Conservation (phyloP, 2,797 vertebrate genomes). For the Mallotus villosus region DNA sequence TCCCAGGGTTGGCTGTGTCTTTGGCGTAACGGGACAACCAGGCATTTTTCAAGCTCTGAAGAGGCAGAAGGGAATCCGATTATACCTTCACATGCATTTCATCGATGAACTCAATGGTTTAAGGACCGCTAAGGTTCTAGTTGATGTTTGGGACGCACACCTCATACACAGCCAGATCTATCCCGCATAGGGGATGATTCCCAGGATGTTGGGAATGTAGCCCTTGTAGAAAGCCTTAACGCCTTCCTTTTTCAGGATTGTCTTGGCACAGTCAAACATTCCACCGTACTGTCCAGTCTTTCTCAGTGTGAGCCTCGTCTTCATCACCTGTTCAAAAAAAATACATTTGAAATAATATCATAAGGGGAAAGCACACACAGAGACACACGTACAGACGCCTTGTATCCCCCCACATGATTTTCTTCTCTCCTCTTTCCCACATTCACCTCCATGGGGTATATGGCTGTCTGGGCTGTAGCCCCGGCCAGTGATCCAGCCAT, state of each 20-base stretch:
- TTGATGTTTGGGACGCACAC: slow-evolving; percentile 54
- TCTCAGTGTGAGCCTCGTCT: slow-evolving; percentile 91
- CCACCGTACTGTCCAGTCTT: slow-evolving; percentile 93
- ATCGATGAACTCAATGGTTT: not conserved
- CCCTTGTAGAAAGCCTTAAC: slow-evolving; percentile 90
- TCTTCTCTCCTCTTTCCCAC: not conserved
- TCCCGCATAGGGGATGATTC: slow-evolving; percentile 95
- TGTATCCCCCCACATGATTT: slow-evolving; percentile 8
- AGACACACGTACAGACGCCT: not conserved
- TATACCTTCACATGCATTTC: not conserved
- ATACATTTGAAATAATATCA: not conserved
- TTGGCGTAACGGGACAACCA: slow-evolving; percentile 88
- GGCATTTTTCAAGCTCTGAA: slow-evolving; percentile 84
- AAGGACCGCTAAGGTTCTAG: not conserved
- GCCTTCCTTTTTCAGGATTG: slow-evolving; percentile 86
- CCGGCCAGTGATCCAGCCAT: slow-evolving; percentile 92
- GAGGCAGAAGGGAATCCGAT: slow-evolving; percentile 11
- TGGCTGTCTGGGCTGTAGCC: slow-evolving; percentile 90
- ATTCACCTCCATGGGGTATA: slow-evolving; percentile 95
- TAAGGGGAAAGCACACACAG: not conserved
- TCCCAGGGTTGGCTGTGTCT: slow-evolving; percentile 87
- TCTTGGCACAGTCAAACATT: slow-evolving; percentile 89
- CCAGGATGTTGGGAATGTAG: slow-evolving; percentile 89
- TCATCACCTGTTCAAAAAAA: slow-evolving; percentile 80
- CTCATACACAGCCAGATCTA: slow-evolving; percentile 93